phyloP scores from a whole-genome alignment of 2,113 vertebrate species.

The Asarcornis scutulata region DNA sequence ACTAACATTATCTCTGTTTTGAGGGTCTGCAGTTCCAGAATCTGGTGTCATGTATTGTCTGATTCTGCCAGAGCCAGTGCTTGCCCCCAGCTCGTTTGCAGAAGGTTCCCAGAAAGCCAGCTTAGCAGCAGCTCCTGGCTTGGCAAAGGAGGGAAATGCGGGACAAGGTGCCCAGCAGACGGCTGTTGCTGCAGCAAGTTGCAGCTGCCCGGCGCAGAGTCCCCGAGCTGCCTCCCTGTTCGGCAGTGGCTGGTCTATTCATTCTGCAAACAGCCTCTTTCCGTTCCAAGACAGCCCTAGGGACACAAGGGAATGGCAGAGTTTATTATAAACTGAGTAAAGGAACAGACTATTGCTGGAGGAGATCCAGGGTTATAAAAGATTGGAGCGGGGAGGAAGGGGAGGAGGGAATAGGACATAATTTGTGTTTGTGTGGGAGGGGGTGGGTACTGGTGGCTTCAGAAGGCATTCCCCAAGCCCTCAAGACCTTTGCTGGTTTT shows the following conservation, averaged over 20 bases:
- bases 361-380: constrained; percentile 73
- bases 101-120: neutral
- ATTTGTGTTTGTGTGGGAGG: constrained; percentile 22
- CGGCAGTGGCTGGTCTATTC: constrained; percentile 35
- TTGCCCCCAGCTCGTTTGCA: neutral
- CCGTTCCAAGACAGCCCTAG: constrained; percentile 38
- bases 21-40: neutral
- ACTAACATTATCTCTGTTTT: neutral
- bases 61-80: neutral
- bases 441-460: constrained; percentile 8
- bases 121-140: constrained; percentile 21
- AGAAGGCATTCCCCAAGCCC: constrained; percentile 19
- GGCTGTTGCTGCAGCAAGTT: constrained; percentile 32
- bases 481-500: neutral
- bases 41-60: neutral
- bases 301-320: constrained; percentile 60
- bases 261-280: constrained; percentile 57
- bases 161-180: constrained; percentile 25
- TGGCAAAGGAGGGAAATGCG: neutral
- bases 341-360: constrained; percentile 68
- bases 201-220: neutral
- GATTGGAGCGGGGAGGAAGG: neutral
- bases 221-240: neutral
- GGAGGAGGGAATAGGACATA: constrained; percentile 35
- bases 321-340: constrained; percentile 64